Evolutionary conservation across 1,140 invertebrate genomes (phyloP), one percentile per base, ranked within the genome.

Genomic region (Drosophila athabasca): DNA sequence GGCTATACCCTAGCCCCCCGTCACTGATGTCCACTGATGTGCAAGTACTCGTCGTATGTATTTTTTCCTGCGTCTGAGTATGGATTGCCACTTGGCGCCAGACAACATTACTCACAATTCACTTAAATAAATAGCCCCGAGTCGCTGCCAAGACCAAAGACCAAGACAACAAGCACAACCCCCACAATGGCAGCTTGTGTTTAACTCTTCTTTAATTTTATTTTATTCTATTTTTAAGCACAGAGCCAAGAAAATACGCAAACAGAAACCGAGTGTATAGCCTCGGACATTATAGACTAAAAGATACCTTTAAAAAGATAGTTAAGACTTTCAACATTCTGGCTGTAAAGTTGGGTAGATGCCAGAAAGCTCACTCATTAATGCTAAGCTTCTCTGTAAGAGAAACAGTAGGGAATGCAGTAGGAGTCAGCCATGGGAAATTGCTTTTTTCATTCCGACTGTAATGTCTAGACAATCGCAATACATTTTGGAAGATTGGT

Each of bases 71-170:
- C 17, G 41, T 57, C 50, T 62, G 73, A 58, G 44, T 29, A 55
- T 29, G 50, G 64, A 76, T 52, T 60, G 72, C 71, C 55, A 60
- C 64, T 61, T 76, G 73, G 73, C 74, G 73, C 74, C 74, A 77
- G 58, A 67, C 61, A 66, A 75, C 65, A 77, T 76, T 77, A 70
- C 77, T 76, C 58, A 76, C 73, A 76, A 76, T 76, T 76, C 67
- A 62, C 73, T 76, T 70, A 62, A 69, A 76, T 61, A 76, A 76
- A 76, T 76, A 75, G 72, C 72, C 71, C 44, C 49, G 8, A 57
- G 51, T 22, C 19, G 57, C 44, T 62, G 46, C 29, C 35, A 50
- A 74, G 31, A 31, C 54, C 35, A 46, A 74, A 74, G 31, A 31
- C 54, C 35, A 52, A 74, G 52, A 72, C 44, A 39, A 53, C 19